A percentile compares a stretch with the other conserved stretches of the same genome.
phyloP scores from a whole-genome alignment of 2,888 invertebrate species.

The Pachliopta kotzebuea region DNA sequence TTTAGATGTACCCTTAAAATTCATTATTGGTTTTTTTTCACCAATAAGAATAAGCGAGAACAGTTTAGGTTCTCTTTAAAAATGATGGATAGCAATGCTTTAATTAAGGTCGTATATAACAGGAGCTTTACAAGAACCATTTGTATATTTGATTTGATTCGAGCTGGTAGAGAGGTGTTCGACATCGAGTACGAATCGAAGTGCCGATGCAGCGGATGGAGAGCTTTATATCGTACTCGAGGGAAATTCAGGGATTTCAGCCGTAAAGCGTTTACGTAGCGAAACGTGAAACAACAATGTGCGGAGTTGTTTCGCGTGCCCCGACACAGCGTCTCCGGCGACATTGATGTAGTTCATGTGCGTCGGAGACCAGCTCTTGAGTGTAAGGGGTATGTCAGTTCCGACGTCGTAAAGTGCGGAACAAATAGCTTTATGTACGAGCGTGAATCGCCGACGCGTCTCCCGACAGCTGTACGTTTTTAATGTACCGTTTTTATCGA shows the following conservation, averaged over 20 bases:
- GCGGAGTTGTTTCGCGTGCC: constrained; percentile 46
- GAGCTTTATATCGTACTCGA: constrained; percentile 65
- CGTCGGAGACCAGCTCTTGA: constrained; percentile 36
- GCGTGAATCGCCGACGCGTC: constrained; percentile 46
- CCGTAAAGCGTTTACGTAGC: constrained; percentile 47
- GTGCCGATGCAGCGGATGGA: constrained; percentile 55
- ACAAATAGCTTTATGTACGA: constrained; percentile 55
- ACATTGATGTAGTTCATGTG: constrained; percentile 38
- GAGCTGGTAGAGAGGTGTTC: constrained; percentile 30
- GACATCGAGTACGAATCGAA: constrained; percentile 60
- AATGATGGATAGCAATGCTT: not conserved
- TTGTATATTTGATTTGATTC: constrained; percentile 4
- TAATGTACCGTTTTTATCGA: constrained; percentile 59
- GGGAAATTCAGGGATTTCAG: constrained; percentile 72
- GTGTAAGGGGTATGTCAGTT: constrained; percentile 38
- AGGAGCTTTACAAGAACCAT: not conserved
- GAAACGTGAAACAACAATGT: constrained; percentile 59
- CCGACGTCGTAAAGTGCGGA: constrained; percentile 58
- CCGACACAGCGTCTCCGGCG: constrained; percentile 38
- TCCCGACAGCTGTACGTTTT: constrained; percentile 49
- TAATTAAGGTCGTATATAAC: not conserved
- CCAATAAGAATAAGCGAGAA: not conserved
- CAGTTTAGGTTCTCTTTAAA: not conserved
- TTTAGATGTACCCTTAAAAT: too few species aligned
- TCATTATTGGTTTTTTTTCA: too few species aligned